Evolutionary conservation across 2,113 vertebrate species (phyloP), one percentile per base, ranked within the genome.

Genomic region (Ranitomeya variabilis): DNA sequence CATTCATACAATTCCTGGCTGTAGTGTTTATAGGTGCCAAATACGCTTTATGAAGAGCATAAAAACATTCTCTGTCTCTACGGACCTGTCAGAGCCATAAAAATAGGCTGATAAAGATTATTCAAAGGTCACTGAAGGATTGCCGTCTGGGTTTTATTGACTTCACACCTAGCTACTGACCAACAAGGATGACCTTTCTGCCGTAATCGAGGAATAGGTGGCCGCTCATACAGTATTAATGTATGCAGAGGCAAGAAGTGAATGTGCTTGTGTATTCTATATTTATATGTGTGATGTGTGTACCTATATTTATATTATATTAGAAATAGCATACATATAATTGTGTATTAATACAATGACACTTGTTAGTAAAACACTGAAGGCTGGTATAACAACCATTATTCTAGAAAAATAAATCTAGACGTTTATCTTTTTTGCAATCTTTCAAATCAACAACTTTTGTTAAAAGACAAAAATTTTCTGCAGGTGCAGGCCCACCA

Each of bases 401-500:
- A 90, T 19, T 7, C 13, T 52, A 74, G 16, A 45, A 45, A 45
- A 74, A 52, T 14, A 83, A 37, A 77, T 21, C 16, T 19, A 91
- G 92, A 93, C 92, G 92, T 52, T 91, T 93, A 93, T 94, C 93
- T 92, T 93, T 94, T 95, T 93, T 95, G 90, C 90, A 94, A 73
- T 81, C 82, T 91, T 90, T 94, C 92, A 91, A 31, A 91, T 87
- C 90, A 90, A 93, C 92, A 92, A 91, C 92, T 94, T 31, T 84
- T 95, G 94, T 97, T 92, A 95, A 97, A 98, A 96, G 96, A 95
- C 95, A 96, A 94, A 96, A 91, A 97, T 99, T 95, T 98, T 97
- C 97, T 98, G 93, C 98, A 99, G 98, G 98, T 99, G 98, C 97
- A 97, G 97, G 96, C 95, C 98, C 98, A 95, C 98, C 98, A 95